Evolutionary conservation across 2,888 invertebrate species (phyloP).

Genomic region (Trileptium ribeirensis): DNA sequence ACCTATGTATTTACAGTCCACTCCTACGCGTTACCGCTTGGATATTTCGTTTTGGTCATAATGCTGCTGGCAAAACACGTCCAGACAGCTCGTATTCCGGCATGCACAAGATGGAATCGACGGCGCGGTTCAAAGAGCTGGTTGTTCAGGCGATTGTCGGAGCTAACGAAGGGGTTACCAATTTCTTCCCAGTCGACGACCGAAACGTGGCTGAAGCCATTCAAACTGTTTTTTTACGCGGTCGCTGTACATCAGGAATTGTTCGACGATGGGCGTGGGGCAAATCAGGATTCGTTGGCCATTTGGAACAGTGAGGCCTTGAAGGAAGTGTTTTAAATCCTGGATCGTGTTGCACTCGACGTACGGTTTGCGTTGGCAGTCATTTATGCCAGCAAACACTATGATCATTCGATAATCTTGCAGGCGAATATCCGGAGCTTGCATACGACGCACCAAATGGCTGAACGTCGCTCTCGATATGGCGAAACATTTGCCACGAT

Average conservation of each 20-base stretch:
- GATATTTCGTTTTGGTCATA: no score
- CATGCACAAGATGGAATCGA: background rate
- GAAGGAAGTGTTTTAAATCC: background rate
- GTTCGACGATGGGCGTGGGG: background rate
- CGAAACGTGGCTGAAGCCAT: background rate
- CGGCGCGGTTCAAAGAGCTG: background rate
- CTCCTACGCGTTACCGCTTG: no score
- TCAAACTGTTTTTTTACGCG: background rate
- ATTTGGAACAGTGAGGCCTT: background rate
- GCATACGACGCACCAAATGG: background rate
- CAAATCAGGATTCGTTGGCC: background rate
- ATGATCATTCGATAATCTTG: background rate
- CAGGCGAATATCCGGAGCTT: background rate
- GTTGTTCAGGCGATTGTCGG: background rate
- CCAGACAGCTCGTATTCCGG: no score
- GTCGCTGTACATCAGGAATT: background rate
- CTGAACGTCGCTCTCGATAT: background rate
- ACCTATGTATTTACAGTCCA: no score
- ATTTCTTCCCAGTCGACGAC: background rate
- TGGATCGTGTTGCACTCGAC: background rate
- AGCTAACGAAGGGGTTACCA: background rate
- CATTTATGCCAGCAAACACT: background rate
- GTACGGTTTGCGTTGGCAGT: background rate
- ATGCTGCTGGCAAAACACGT: no score
- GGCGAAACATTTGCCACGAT: background rate